Evolutionary conservation across 2,888 invertebrate species (phyloP), one percentile per base, ranked within the genome.

Genomic region (Campaea margaritaria): DNA sequence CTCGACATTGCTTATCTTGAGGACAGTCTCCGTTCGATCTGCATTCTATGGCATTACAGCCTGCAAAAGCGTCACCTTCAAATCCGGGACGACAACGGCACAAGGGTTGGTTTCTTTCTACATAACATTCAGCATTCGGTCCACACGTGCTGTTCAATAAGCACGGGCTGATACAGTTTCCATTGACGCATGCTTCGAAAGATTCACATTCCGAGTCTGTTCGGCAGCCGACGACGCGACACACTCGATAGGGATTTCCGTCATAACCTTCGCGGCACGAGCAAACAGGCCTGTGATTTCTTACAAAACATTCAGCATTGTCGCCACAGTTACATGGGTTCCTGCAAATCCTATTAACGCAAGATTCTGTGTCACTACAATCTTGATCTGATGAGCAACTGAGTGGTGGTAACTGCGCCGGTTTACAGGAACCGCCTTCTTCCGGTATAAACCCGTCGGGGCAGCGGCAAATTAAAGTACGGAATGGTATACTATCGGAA

Each of bases 321-420:
- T 94, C 94, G 51, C 98, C 98, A 80, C 98, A 98, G 76, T 96
- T 96, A 83, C 98, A 98, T 12, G 97, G 97, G 74, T 96, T 96
- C 70, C 96, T 94, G 78, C 98, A 98, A 70, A 96, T 94, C 74
- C 97, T 93, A 77, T 97, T 97, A 42, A 97, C 94, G 78, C 98
- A 98, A 10, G 97, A 95, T 82, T 97, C 96, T 67, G 94, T 94
- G 47, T 94, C 94, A 4, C 93, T 92, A 79, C 98, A 98, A 69
- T 98, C 97, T 60, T 93, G 93, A 79, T 98, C 97, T 9, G 95
- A 93, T 14, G 95, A 94, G 77, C 98, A 98, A 47, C 96, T 96
- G 69, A 95, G 95, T 64, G 95, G 94, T 81, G 95, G 94, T 61
- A 96, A 85, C 49, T 95, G 89, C 31, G 96, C 94, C 56, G 96